phyloP scores from a whole-genome alignment of 1,140 invertebrate species.

The Oedothorax gibbosus region DNA sequence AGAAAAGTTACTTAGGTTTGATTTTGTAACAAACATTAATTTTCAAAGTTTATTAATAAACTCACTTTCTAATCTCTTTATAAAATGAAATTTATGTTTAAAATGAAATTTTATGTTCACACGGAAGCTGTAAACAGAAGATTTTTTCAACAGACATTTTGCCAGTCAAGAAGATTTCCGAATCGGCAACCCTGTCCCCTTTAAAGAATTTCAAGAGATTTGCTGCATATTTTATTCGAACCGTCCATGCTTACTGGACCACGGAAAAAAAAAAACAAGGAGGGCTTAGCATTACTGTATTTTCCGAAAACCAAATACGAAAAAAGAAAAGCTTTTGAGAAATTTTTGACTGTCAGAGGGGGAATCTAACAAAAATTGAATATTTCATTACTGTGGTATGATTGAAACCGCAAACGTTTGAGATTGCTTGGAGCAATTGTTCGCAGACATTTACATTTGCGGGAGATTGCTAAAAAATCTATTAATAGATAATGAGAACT shows the following conservation, averaged over 20 bases:
- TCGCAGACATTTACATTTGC: background rate
- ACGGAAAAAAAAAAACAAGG: background rate
- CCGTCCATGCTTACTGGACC: slow-evolving; percentile 37
- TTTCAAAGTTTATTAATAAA: no score
- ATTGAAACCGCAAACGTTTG: slow-evolving; percentile 23
- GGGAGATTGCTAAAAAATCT: slow-evolving; percentile 1
- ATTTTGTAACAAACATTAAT: no score
- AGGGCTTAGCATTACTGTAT: background rate
- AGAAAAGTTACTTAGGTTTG: no score
- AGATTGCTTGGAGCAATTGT: slow-evolving; percentile 13
- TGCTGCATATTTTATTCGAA: slow-evolving; percentile 54
- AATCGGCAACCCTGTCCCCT: background rate
- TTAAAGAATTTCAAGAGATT: slow-evolving; percentile 3
- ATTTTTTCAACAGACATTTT: background rate
- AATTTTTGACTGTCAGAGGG: background rate
- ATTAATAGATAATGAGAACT: slow-evolving; percentile 25
- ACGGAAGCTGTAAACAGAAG: no score
- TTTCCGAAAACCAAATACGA: background rate
- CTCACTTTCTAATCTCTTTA: no score
- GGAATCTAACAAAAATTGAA: slow-evolving; percentile 36
- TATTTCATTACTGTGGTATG: slow-evolving; percentile 39
- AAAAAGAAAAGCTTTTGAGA: background rate
- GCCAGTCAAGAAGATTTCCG: background rate
- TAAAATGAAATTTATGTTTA: no score
- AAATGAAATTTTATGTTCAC: no score